A percentile compares a stretch with the other conserved stretches of the same genome.
These are phyloP conservation scores for Hylia prasina DNA, from an alignment of 2,113 vertebrate genomes.

Conservation along the genomic window DNA sequence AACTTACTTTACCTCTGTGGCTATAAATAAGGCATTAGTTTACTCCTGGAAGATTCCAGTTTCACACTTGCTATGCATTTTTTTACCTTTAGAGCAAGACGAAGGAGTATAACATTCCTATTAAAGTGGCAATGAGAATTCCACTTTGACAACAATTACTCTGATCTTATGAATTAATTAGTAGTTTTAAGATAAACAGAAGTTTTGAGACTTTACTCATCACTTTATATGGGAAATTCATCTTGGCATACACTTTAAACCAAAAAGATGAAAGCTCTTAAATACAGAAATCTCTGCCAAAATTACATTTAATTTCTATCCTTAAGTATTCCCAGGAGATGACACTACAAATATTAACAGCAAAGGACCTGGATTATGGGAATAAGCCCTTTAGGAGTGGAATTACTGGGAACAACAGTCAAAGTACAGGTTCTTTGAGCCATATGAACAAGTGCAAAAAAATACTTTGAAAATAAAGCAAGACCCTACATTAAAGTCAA, in stretches of 20 bases:
- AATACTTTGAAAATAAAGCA: neutral
- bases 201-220: neutral
- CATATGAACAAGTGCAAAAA: neutral
- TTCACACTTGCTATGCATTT: neutral
- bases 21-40: neutral
- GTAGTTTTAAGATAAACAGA: neutral
- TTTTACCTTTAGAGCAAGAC: neutral
- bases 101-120: neutral
- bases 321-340: neutral
- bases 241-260: neutral
- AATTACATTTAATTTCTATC: neutral
- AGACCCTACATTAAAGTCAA: neutral
- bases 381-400: neutral
- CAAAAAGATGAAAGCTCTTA: neutral
- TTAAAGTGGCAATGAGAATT: neutral
- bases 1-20: neutral
- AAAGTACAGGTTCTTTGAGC: neutral
- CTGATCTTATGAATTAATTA: neutral
- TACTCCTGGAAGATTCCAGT: neutral
- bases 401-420: neutral
- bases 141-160: neutral
- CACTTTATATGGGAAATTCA: neutral
- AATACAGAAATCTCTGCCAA: neutral
- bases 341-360: neutral
- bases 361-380: neutral